Base-by-base conservation (phyloP, 2,113 vertebrate genomes). In the Ancistrus triradiatus region DNA sequence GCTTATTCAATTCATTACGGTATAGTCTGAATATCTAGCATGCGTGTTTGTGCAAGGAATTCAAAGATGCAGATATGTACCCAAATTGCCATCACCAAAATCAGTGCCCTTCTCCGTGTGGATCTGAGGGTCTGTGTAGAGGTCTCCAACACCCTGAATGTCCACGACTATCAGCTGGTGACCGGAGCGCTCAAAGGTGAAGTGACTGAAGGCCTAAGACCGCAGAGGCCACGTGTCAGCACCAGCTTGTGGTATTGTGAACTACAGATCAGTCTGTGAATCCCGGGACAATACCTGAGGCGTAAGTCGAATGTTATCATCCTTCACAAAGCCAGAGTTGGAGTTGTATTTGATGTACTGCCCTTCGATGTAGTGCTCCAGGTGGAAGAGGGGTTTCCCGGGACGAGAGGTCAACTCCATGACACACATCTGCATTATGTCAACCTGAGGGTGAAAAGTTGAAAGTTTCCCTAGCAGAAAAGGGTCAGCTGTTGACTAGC, bases 301-400 rank as follows among this genome's bases (percentile, higher is more conserved):
- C 0, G 95, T 99, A 25, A 98, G 91, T n/a, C 96, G 90, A 74
- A 98, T 85, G 85, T 93, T 93, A 73, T 98, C 94, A 0, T 99
- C 96, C 5, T 90, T 86, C 58, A 99, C 96, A 4, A 98, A 99
- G 57, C 96, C 96, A 0, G 96, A 99, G 84, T 99, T 99, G 40
- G 96, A 98, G 86, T 98, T 99, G 78, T 99, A 98, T 71, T 99
- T 99, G 74, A 95, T 96, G 83, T 99, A 99, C 69, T 97, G 95
- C 61, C 96, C 96, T 81, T 99, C 96, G 2, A 99, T 99, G 81
- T 94, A 98, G 74, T 98, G 96, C 17, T 99, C 96, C 81, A 99
- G 80, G 59, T 99, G 96, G 76, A 90, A 98, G 2, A 99, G 83
- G 6, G 95, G 93, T 59, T 88, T 88, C 9, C 85, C 93, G 0